Evolutionary conservation across 2,797 vertebrate genomes (phyloP).

Genomic region (Manis crassicaudata): DNA sequence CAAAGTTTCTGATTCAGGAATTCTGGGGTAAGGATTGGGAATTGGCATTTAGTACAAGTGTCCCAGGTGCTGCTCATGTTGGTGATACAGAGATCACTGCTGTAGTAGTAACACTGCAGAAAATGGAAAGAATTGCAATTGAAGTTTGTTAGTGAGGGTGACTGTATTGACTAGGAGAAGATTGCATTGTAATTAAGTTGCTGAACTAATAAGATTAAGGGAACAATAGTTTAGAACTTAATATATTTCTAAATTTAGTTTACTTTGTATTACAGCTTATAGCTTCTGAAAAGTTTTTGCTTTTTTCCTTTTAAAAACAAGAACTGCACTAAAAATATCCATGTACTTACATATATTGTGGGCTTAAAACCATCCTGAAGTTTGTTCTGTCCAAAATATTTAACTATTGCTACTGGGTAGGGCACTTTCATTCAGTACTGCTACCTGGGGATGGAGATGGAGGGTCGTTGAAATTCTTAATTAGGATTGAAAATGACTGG

Average conservation of each 20-base stretch:
- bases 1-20: not conserved
- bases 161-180: not conserved
- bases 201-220: constrained; percentile 4
- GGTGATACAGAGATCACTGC: not conserved
- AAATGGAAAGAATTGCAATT: not conserved
- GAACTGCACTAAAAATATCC: constrained; percentile 15
- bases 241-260: constrained; percentile 38
- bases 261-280: not conserved
- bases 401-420: not conserved
- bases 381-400: not conserved
- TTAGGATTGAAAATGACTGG: not conserved
- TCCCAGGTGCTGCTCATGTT: not conserved
- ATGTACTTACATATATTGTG: not conserved
- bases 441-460: not conserved
- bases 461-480: not conserved
- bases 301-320: not conserved
- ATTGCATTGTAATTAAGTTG: not conserved
- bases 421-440: not conserved
- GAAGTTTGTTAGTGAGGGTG: not conserved
- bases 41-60: not conserved
- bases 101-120: not conserved
- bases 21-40: not conserved
- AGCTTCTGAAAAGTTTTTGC: not conserved
- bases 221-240: constrained; percentile 14
- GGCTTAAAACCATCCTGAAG: not conserved